Base-by-base conservation (phyloP, 2,888 invertebrate genomes). In the Taphrorychus bicolor region DNA sequence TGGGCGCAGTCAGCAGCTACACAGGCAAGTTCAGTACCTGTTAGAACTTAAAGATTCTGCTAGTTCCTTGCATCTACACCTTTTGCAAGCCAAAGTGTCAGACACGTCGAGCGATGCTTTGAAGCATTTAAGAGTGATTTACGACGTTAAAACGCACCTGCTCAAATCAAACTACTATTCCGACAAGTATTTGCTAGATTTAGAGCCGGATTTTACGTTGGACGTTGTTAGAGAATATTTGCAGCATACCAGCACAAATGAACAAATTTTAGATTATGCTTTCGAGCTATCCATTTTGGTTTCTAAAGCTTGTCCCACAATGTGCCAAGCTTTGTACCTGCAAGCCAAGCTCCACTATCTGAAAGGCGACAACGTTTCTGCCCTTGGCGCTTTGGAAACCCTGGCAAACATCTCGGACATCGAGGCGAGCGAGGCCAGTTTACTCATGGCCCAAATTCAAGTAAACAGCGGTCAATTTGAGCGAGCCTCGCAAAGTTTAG, bases 151-250 rank as follows among this genome's bases (percentile, higher is more conserved):
- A 71, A 80, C 87, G 19, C 81, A 84, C 61, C 79, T 79, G 41
- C 77, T 85, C 0, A 83, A 86, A 73, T 84, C 84, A 0, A 80
- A 88, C 68, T 87, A 91, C 0, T 93, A 91, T 76, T 93, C 95
- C 16, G 85, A 90, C 19, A 84, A 87, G 4, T 95, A 95, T 80
- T 85, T 95, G 48, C 86, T 86, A 69, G 82, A 85, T 54, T 84
- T 98, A 53, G 93, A 98, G 83, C 94, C 96, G 0, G 93, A 95
- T 81, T 92, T 97, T 77, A 84, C 96, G 61, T 80, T 96, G 11
- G 89, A 92, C 74, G 86, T 96, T 11, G 89, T 90, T 56, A 87
- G 88, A 66, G 91, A 93, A 76, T 90, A 92, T 76, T 86, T 95
- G 66, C 85, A 88, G 61, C 91, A 91, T 77, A 85, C 91, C 75